phyloP scores from a whole-genome alignment of 2,888 invertebrate species.

The Spatulosminthurus flaviceps region DNA sequence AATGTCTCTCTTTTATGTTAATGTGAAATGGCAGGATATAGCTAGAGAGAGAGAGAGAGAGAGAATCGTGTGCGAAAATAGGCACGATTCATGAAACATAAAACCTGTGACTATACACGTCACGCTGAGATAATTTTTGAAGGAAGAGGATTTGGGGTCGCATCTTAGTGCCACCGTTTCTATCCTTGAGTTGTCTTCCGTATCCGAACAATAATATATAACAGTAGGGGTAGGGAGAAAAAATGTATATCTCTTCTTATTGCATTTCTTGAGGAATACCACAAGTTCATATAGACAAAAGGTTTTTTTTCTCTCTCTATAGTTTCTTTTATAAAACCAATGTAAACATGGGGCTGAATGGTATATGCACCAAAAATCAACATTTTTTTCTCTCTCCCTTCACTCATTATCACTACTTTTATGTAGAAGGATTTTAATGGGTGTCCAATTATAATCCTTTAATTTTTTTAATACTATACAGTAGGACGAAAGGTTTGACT shows the following conservation, averaged over 20 bases:
- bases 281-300: too few species aligned
- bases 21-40: conserved; percentile 18
- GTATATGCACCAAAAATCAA: conserved; percentile 36
- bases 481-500: too few species aligned
- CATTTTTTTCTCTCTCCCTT: too few species aligned
- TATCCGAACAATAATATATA: conserved; percentile 52
- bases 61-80: conserved; percentile 48
- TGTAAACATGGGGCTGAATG: too few species aligned
- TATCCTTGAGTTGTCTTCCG: conserved; percentile 57
- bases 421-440: too few species aligned
- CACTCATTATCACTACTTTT: too few species aligned
- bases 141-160: conserved; percentile 46
- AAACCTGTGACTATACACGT: conserved; percentile 42
- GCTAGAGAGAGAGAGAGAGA: too few species aligned
- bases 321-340: too few species aligned
- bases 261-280: too few species aligned
- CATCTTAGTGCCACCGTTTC: conserved; percentile 56
- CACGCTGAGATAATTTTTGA: conserved; percentile 50
- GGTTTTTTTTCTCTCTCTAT: too few species aligned
- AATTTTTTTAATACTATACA: too few species aligned
- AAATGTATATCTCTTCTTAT: not conserved
- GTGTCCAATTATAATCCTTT: too few species aligned
- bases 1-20: conserved; percentile 27
- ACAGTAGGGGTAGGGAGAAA: conserved; percentile 19
- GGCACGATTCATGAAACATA: conserved; percentile 41